Conservation (phyloP, 2,888 invertebrate species). For the Ligdia adustata region DNA sequence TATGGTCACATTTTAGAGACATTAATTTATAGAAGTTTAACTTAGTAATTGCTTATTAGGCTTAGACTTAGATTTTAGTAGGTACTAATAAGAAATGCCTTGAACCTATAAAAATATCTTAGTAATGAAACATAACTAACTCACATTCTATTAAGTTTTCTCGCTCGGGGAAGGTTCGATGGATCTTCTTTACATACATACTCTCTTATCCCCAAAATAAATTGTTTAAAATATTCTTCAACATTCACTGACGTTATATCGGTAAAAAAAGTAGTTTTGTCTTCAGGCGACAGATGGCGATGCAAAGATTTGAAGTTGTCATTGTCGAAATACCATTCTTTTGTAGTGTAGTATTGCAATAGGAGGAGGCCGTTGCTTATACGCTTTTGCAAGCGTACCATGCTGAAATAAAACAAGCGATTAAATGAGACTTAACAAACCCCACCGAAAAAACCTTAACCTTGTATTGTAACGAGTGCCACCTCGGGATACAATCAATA, state of each 20-base stretch:
- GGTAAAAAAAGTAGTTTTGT: constrained; percentile 85
- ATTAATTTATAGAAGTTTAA: no score
- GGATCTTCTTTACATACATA: constrained; percentile 93
- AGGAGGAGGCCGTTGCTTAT: constrained; percentile 86
- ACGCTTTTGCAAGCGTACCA: constrained; percentile 86
- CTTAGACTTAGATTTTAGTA: no score
- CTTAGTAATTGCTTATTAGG: no score
- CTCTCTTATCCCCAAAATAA: constrained; percentile 91
- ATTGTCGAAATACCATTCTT: constrained; percentile 91
- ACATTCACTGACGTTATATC: constrained; percentile 58
- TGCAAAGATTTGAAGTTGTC: constrained; percentile 83
- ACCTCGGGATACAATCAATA: neutral
- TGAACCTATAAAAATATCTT: no score
- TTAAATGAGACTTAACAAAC: neutral
- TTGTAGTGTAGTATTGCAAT: constrained; percentile 91
- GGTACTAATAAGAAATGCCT: no score
- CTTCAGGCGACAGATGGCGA: constrained; percentile 75
- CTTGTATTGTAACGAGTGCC: neutral
- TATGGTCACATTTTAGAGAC: no score
- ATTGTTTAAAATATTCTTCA: constrained; percentile 69
- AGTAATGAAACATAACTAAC: no score
- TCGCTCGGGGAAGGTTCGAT: constrained; percentile 88
- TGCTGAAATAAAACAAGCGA: constrained; percentile 75
- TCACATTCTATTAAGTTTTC: constrained; percentile 85
- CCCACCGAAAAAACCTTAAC: no score